Evolutionary conservation across 2,113 vertebrate genomes (phyloP).

Genomic region (Capra hircus): DNA sequence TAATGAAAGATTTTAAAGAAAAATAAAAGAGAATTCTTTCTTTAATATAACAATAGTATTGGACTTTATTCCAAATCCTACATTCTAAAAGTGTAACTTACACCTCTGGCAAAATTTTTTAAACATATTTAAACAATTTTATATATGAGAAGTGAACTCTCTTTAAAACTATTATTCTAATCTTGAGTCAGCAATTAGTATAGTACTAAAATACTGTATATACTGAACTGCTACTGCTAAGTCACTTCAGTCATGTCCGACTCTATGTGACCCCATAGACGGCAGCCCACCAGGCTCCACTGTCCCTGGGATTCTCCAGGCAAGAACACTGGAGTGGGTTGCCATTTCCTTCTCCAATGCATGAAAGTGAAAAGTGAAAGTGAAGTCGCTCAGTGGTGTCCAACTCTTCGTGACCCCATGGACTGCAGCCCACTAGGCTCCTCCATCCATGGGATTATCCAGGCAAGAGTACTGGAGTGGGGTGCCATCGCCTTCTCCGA

Average conservation of each 20-base stretch:
- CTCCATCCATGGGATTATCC: too few relatives aligned
- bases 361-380: too few relatives aligned
- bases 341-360: too few relatives aligned
- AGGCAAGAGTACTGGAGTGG: too few relatives aligned
- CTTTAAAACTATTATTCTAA: background rate
- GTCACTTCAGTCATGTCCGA: too few relatives aligned
- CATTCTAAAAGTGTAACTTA: background rate
- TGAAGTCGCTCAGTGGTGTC: accelerated
- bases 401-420: accelerated
- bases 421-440: too few relatives aligned
- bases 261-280: too few relatives aligned
- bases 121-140: background rate
- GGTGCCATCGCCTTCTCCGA: too few relatives aligned
- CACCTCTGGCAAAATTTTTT: background rate
- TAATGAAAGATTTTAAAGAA: background rate
- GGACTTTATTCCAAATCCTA: background rate
- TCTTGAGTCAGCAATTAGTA: background rate
- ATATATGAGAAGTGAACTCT: background rate
- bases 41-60: background rate
- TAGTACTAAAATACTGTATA: background rate
- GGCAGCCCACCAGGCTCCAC: too few relatives aligned
- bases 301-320: too few relatives aligned
- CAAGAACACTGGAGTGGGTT: too few relatives aligned
- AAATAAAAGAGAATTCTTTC: background rate
- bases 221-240: background rate